Evolutionary conservation across 1,140 invertebrate species (phyloP), one percentile per base, ranked within the genome.

Genomic region (Araneus ventricosus): DNA sequence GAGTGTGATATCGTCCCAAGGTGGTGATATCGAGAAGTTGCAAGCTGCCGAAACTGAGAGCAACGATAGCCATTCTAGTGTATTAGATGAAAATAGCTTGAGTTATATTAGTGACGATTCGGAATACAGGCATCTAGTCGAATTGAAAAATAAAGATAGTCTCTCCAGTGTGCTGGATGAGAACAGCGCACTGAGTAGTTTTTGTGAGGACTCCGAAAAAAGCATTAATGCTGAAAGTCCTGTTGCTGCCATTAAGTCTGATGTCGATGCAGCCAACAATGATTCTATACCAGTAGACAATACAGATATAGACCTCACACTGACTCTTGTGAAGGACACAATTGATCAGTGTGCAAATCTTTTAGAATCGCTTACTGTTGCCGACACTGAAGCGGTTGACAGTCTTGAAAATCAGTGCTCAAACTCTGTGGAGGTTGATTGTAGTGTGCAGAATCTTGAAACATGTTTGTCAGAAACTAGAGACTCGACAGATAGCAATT

Each of bases 161-260:
- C 85, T 70, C 8, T 87, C 85, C 3, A 93, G 91, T 45, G 91
- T 87, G 39, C 82, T 93, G 8, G 91, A 93, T 63, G 91, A 93
- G 61, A 93, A 67, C 59, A 91, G 90, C n/a, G 20, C 34, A 14
- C 59, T 82, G 7, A 91, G 90, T 52, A 57, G 67, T n/a, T n/a
- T 85, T 22, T 63, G 67, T 80, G 91, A 88, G 22, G 91, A 93
- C 3, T 79, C 34, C 17, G 90, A 92, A n/a, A 90, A 90, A 59
- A 90, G 88, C 59, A 10, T 61, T 8, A 61, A 37, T 86, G 52
- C 24, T n/a, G 61, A 88, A 24, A 88, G 61, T 88, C 61, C 61
- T 63, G 8, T 37, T 88, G 17, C 52, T 41, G 27, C 34, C 24
- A 41, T 61, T 20, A 86, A 84, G 34, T 86, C 57, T 0, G 70